Evolutionary conservation across 2,888 invertebrate genomes (phyloP), one percentile per base, ranked within the genome.

Genomic region (Drosophila sordidapex): DNA sequence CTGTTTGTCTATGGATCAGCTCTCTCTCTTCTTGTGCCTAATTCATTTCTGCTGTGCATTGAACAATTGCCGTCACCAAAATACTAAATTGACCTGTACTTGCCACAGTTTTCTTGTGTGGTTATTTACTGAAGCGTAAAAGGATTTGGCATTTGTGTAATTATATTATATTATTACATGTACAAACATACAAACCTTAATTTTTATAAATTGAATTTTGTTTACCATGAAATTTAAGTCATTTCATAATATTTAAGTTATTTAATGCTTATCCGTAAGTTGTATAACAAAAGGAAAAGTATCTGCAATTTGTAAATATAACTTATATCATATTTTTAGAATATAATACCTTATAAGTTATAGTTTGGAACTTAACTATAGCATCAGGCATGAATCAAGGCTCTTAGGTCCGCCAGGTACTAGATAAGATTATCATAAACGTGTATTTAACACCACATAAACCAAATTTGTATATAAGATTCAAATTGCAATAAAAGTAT

Each of bases 111-210:
- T 67, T 31, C 38, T 33, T 53, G 13, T 57, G 43, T 56, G 40
- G 6, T 35, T 70, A 66, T 31, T 68, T 58, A 69, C 10, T 74
- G 64, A 66, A 70, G 71, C 70, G 78, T 72, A 52, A 56, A 76
- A 59, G 38, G 60, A 38, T 54, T 56, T 18, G 21, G 46, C 33
- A 38, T 33, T 51, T 56, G 21, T 2, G 5, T 40, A 36, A 6
- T 7, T 43, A 18, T 27, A 58, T 18, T 11, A 21, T 7, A 36
- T 11, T 27, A 58, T 18, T 11, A 21, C 15, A 36, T 11, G 11
- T 11, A 43, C 2, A 21, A 7, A 3, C 33, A 33, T 33, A 36
- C 35, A 1, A 13, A 13, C 5, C 13, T 36, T 36, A 36, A 13
- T 15, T 10, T 33, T 1, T 33, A 1, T 33, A 33, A 10, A 10